Evolutionary conservation across 2,888 invertebrate genomes (phyloP).

Genomic region (Sceliomorpha sp.): DNA sequence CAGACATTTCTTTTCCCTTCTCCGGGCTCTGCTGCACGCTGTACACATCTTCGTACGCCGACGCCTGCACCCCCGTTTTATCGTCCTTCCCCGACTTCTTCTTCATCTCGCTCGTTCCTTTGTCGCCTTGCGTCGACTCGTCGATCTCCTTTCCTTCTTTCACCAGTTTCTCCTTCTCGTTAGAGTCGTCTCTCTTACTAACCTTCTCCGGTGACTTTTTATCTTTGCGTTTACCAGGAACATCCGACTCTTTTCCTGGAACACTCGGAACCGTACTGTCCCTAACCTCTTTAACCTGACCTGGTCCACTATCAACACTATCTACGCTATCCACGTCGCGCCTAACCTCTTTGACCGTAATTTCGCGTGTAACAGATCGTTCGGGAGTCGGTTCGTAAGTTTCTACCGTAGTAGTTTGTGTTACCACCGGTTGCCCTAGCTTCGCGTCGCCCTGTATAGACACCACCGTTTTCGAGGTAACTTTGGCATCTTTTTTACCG

Average conservation of each 20-base stretch:
- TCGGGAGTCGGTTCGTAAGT: constrained; percentile 14
- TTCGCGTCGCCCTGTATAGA: constrained; percentile 59
- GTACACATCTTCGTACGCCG: constrained; percentile 69
- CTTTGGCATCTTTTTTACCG: constrained; percentile 59
- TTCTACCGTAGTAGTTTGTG: constrained; percentile 62
- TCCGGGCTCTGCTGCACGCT: constrained; percentile 57
- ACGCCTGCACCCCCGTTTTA: constrained; percentile 47
- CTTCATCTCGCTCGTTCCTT: constrained; percentile 48
- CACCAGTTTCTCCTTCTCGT: constrained; percentile 68
- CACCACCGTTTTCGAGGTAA: constrained; percentile 62
- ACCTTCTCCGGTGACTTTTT: constrained; percentile 40
- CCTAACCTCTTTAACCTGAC: constrained; percentile 12
- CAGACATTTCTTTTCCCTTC: constrained; percentile 59
- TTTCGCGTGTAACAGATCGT: constrained; percentile 24
- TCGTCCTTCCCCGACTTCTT: constrained; percentile 45
- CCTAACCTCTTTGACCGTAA: constrained; percentile 21
- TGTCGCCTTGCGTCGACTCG: constrained; percentile 80
- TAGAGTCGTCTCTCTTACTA: constrained; percentile 21
- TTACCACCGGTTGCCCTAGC: constrained; percentile 58
- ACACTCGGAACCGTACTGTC: constrained; percentile 20
- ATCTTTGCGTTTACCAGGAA: constrained; percentile 30
- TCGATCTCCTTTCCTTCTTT: constrained; percentile 83
- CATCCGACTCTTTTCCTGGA: constrained; percentile 6
- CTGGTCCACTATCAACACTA: constrained; percentile 13
- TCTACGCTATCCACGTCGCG: not conserved